Base-by-base conservation (phyloP, 2,113 vertebrate species). In the Noturus placidus region DNA sequence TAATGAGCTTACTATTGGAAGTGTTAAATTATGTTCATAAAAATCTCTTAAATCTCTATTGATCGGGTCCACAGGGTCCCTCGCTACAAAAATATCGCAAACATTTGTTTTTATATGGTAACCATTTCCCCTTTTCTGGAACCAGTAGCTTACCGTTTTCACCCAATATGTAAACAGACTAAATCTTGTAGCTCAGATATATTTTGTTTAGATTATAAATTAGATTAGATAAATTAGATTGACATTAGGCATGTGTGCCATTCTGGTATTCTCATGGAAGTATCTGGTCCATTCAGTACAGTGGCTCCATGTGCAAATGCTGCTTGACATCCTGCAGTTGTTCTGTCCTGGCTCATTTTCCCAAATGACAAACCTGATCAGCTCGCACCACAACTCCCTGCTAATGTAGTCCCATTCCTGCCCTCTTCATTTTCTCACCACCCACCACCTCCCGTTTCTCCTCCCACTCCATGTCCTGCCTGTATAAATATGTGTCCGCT, bases 401-500 rank as follows among this genome's bases (percentile, higher is more conserved):
- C 83, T 11, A 19, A 56, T 19, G 3, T 56, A 5, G 13, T 50
- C 52, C 50, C 72, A 76, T 50, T 76, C 11, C 74, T 79, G 77
- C 50, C 25, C 3, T 2, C 15, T 57, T 57, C 67, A 22, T 56
- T 69, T 30, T 33, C 59, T 65, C 46, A 27, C 46, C 7, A 15
- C 13, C 42, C 38, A 27, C 22, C 74, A 27, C 46, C 42, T 30
- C 25, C 67, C 61, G 61, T 35, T 50, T 42, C 61, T 54, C 87
- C 52, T 87, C 85, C 85, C 82, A 46, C 83, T 84, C 35, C 33
- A 46, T 50, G 69, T 25, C 70, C 72, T 59, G 72, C 83, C 82
- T 35, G 59, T 90, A 88, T 90, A 90, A 86, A 88, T 88, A 59
- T 25, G 25, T 42, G n/a, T 57, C 78, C 72, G 22, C 72, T 38